Evolutionary conservation across 2,797 vertebrate genomes (phyloP).

Genomic region (Lepus oiostolus): DNA sequence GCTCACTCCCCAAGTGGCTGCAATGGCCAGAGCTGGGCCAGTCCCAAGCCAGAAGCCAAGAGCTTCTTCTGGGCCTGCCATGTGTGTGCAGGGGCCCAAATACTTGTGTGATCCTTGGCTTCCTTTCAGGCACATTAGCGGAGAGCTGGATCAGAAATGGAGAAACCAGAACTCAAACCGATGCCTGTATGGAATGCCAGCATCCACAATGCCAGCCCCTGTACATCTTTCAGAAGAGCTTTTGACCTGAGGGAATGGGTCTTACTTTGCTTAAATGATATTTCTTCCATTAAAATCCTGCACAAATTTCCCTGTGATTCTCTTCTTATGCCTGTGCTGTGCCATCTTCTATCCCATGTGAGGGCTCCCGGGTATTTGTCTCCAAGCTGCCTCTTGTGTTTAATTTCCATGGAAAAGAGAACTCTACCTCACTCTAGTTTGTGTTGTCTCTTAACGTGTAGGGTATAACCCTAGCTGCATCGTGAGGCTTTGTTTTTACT

Average conservation of each 20-base stretch:
- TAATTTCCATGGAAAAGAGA: constrained; percentile 55
- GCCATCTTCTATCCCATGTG: constrained; percentile 26
- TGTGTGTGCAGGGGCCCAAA: too few species aligned
- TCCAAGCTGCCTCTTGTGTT: constrained; percentile 13
- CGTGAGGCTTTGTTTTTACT: background rate
- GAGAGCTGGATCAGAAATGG: too few species aligned
- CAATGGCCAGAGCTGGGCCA: too few species aligned
- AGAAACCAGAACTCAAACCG: too few species aligned
- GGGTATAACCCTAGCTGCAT: background rate
- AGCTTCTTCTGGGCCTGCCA: too few species aligned
- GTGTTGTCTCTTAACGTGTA: background rate
- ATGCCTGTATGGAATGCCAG: too few species aligned
- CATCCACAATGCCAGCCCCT: too few species aligned
- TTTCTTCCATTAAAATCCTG: background rate
- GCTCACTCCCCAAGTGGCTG: too few species aligned
- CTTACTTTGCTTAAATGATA: constrained; percentile 9
- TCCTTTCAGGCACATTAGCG: too few species aligned
- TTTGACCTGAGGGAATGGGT: background rate
- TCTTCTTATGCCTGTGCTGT: background rate
- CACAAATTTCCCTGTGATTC: background rate
- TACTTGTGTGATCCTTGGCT: too few species aligned
- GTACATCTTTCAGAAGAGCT: background rate
- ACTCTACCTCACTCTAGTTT: background rate
- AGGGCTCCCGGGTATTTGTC: background rate
- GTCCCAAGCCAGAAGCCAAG: too few species aligned